These are phyloP conservation scores for Leptopilina boulardi DNA, from an alignment of 1,140 invertebrate species.

Conservation along the genomic window DNA sequence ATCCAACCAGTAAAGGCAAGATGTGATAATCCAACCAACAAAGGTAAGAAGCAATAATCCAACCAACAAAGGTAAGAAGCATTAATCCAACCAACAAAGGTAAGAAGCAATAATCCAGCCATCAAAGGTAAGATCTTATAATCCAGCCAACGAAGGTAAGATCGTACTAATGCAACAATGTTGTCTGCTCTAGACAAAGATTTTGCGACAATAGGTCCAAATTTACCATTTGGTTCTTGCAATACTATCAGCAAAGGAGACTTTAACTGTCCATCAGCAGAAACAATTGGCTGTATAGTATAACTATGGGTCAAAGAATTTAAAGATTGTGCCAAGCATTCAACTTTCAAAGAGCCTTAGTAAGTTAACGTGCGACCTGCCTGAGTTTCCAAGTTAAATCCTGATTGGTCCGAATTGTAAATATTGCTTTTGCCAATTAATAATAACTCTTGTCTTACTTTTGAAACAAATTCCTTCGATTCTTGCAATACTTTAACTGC, in stretches of 20 bases:
- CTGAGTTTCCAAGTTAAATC: slow-evolving; percentile 7
- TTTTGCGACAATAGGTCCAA: too few relatives aligned
- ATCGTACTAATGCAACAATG: too few relatives aligned
- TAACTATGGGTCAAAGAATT: background rate
- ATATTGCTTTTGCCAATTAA: background rate
- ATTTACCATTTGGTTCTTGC: too few relatives aligned
- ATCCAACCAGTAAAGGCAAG: too few relatives aligned
- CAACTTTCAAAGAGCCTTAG: background rate
- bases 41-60: too few relatives aligned
- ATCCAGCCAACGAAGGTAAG: too few relatives aligned
- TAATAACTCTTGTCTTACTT: background rate
- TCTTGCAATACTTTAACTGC: background rate
- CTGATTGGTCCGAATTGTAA: slow-evolving; percentile 13
- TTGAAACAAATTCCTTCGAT: background rate
- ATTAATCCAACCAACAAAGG: too few relatives aligned
- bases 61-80: too few relatives aligned
- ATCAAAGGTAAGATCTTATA: too few relatives aligned
- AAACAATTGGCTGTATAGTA: background rate
- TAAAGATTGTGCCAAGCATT: slow-evolving; percentile 11
- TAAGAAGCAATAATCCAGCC: too few relatives aligned
- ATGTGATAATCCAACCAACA: too few relatives aligned
- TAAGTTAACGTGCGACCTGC: background rate
- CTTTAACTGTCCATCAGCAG: slow-evolving; percentile 27
- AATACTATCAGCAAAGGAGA: slow-evolving; percentile 39
- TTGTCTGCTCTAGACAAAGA: background rate